Percentiles rank a stretch among this genome's conserved stretches.
These are phyloP conservation scores for Speoplatyrhinus poulsoni DNA, from an alignment of 2,113 vertebrate species.

Conservation along the genomic window DNA sequence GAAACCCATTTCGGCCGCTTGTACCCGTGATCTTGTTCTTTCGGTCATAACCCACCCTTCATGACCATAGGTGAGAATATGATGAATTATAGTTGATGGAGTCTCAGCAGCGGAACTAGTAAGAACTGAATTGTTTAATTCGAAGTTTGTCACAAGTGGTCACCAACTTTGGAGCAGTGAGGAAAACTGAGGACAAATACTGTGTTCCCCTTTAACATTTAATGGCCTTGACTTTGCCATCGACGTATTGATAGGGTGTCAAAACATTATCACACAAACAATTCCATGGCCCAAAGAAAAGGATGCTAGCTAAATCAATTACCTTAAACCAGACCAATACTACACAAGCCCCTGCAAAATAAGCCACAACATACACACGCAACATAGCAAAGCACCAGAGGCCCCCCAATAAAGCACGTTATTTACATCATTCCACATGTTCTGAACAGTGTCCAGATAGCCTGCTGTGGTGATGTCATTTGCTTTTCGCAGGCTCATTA, in stretches of 20 bases:
- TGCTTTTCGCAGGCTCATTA: slow-evolving; percentile 45
- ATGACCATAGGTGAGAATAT: no score
- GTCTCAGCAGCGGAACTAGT: no score
- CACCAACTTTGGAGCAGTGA: no score
- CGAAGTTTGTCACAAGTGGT: no score
- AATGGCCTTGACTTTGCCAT: not conserved
- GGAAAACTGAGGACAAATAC: no score
- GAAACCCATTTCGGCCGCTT: no score
- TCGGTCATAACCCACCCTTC: no score
- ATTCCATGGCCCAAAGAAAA: slow-evolving; percentile 18
- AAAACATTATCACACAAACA: not conserved
- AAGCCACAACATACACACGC: slow-evolving; percentile 25
- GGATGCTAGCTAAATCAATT: slow-evolving; percentile 13
- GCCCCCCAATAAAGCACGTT: slow-evolving; percentile 22
- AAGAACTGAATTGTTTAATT: no score
- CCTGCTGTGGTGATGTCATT: slow-evolving; percentile 47
- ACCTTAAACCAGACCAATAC: slow-evolving; percentile 21
- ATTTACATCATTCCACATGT: slow-evolving; percentile 50
- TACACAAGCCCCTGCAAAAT: slow-evolving; percentile 7
- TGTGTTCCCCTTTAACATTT: not conserved
- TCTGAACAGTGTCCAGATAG: slow-evolving; percentile 33
- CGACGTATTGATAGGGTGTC: not conserved
- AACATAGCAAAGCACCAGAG: slow-evolving; percentile 15
- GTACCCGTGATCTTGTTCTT: no score
- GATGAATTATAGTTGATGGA: no score